phyloP scores from a whole-genome alignment of 2,888 invertebrate species.

The Leucophora obtusa region DNA sequence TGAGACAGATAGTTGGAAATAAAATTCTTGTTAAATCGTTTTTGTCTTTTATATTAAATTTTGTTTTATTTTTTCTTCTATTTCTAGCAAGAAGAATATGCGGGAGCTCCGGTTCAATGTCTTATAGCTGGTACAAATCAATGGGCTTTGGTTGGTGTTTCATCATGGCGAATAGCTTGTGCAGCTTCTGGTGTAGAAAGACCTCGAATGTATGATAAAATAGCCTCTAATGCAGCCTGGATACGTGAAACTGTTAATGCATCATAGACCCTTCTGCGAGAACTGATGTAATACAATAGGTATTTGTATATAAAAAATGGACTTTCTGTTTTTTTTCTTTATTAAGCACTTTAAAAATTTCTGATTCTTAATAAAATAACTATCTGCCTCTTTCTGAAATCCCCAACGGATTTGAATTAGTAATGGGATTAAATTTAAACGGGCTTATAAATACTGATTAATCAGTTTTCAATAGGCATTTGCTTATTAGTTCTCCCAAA shows the following conservation, averaged over 20 bases:
- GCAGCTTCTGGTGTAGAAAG: conserved; percentile 87
- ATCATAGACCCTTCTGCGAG: conserved; percentile 65
- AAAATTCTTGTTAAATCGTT: no score
- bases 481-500: no score
- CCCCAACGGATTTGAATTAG: no score
- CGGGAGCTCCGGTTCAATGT: conserved; percentile 92
- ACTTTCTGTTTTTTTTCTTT: neutral
- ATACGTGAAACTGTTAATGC: conserved; percentile 86
- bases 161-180: conserved; percentile 92
- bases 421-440: no score
- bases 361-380: neutral
- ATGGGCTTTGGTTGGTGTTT: conserved; percentile 90
- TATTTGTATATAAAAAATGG: conserved; percentile 48
- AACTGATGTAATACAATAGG: conserved; percentile 1
- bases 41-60: no score
- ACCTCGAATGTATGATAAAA: conserved; percentile 90
- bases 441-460: no score
- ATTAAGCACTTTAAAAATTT: neutral
- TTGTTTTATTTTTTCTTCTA: conserved; percentile 10
- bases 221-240: conserved; percentile 91
- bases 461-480: no score
- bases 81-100: conserved; percentile 89
- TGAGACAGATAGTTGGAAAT: no score
- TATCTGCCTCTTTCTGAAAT: no score
- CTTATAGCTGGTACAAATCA: conserved; percentile 84